Conservation (phyloP, 2,113 vertebrate genomes). For the Sylvilagus bachmani region DNA sequence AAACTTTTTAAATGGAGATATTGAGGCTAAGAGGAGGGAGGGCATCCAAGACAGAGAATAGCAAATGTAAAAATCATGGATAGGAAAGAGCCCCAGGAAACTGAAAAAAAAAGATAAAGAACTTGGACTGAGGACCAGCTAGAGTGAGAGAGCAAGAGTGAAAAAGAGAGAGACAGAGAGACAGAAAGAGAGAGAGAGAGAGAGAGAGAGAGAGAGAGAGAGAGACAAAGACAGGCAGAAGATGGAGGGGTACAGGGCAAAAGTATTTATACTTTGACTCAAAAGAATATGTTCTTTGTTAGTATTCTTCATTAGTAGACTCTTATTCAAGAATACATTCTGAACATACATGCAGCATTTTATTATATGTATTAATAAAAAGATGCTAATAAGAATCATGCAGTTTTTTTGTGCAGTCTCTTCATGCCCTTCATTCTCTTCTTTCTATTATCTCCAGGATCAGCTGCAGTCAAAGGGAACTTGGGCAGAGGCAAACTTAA, state of each 20-base stretch:
- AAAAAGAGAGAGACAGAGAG: too few relatives aligned
- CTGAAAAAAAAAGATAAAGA: background rate
- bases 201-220: background rate
- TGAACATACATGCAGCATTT: conserved; percentile 32
- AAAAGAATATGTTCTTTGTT: conserved; percentile 30
- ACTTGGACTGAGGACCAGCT: background rate
- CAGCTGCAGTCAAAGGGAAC: conserved; percentile 44
- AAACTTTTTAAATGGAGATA: background rate
- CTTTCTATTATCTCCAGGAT: conserved; percentile 12
- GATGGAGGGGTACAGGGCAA: background rate
- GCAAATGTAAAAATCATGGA: background rate
- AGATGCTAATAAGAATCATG: conserved; percentile 51
- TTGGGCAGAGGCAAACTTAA: background rate
- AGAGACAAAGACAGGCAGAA: background rate
- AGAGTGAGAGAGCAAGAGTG: background rate
- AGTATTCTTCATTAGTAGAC: conserved; percentile 43
- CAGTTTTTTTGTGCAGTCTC: conserved; percentile 30
- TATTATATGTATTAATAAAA: conserved; percentile 50
- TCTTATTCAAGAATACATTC: conserved; percentile 54
- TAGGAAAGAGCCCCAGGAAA: background rate
- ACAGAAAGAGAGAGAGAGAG: background rate
- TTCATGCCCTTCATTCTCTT: background rate
- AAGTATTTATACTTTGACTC: conserved; percentile 36
- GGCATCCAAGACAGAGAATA: background rate
- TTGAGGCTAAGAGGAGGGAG: background rate